These are phyloP conservation scores for Toxotes lorentzi DNA, from an alignment of 2,797 vertebrate species.

Conservation along the genomic window DNA sequence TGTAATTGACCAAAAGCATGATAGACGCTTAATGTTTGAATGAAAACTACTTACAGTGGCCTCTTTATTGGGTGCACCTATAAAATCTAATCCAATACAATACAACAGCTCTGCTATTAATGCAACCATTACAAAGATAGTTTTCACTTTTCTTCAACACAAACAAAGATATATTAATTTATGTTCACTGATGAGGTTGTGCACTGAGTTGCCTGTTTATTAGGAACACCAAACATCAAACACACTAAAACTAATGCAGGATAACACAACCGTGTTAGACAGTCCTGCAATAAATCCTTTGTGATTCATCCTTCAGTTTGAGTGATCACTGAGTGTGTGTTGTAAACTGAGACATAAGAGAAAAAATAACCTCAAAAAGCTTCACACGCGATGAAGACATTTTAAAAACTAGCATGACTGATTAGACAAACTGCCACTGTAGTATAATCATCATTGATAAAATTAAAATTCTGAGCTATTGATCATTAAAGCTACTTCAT, in stretches of 20 bases:
- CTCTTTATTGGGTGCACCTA: background rate
- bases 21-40: background rate
- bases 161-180: background rate
- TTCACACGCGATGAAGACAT: background rate
- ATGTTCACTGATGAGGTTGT: background rate
- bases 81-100: background rate
- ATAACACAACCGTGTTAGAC: background rate
- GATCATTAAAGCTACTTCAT: slow-evolving; percentile 26
- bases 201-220: background rate
- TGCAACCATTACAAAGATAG: background rate
- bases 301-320: background rate
- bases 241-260: background rate
- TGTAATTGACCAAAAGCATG: background rate
- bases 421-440: background rate
- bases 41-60: background rate
- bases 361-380: background rate
- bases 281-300: background rate
- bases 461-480: slow-evolving; percentile 31
- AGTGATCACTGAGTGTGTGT: background rate
- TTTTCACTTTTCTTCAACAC: background rate
- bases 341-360: background rate
- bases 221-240: background rate
- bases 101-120: background rate
- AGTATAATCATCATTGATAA: background rate
- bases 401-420: slow-evolving; percentile 7